Conservation (phyloP, 2,113 vertebrate species). For the Channa argus region DNA sequence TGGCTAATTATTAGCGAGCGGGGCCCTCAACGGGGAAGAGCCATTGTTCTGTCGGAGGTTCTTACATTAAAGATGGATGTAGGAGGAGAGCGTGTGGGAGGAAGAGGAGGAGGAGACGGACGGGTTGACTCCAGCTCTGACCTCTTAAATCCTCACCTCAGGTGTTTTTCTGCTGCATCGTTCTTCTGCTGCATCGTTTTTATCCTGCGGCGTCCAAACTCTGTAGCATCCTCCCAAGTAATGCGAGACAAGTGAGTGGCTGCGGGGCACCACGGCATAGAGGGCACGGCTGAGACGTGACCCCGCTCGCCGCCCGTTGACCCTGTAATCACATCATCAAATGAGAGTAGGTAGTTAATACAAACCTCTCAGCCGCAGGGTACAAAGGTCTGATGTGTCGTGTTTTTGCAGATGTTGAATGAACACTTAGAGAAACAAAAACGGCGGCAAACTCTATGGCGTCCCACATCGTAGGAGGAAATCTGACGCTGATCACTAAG, state of each 20-base stretch:
- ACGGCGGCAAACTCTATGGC: conserved; percentile 6
- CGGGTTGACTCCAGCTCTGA: conserved; percentile 49
- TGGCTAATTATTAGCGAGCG: conserved; percentile 74
- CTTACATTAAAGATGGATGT: conserved; percentile 81
- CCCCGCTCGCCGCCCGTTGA: conserved; percentile 9
- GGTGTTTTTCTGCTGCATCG: conserved; percentile 34
- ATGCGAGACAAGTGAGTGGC: conserved; percentile 16
- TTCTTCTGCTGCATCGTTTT: conserved; percentile 40
- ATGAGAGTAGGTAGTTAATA: conserved; percentile 35
- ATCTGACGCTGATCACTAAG: conserved; percentile 46
- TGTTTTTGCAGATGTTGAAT: conserved; percentile 46
- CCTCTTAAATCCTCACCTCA: conserved; percentile 55
- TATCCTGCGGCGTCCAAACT: conserved; percentile 19
- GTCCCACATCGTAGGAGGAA: conserved; percentile 15
- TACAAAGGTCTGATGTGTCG: not conserved
- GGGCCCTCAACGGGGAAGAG: conserved; percentile 36
- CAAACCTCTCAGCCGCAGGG: conserved; percentile 1
- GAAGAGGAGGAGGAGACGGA: conserved; percentile 26
- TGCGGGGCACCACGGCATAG: conserved; percentile 12
- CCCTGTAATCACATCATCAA: conserved; percentile 30
- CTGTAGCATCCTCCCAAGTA: not conserved
- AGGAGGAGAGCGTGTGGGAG: conserved; percentile 47
- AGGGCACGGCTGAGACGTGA: not conserved
- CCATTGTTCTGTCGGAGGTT: conserved; percentile 74
- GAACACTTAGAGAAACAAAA: conserved; percentile 42